Evolutionary conservation across 2,113 vertebrate species (phyloP), one percentile per base, ranked within the genome.

Genomic region (Pseudorasbora parva): DNA sequence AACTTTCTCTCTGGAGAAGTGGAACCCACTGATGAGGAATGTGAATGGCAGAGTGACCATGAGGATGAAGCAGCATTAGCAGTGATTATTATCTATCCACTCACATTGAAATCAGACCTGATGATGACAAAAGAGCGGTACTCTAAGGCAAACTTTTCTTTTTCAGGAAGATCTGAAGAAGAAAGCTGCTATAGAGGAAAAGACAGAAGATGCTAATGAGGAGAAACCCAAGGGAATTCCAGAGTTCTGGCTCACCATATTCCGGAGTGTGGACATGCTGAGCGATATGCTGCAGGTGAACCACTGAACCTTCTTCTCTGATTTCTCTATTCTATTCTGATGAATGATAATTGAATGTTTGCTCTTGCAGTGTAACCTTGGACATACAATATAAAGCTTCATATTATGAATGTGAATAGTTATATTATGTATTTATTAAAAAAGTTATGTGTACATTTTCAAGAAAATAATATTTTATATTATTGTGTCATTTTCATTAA

Each of bases 231-330:
- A 94, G 91, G 98, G 98, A 88, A 97, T 99, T 82, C 98, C 98
- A 0, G 98, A 98, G 86, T 99, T 99, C 92, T 99, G 98, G 98
- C 96, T 98, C 72, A 97, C 97, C 68, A 96, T 99, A 90, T 99
- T 99, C 90, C 97, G 95, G 89, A 98, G 96, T 1, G 98, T 98
- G 90, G 98, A 99, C 88, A 98, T 99, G 97, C 93, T 99, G 83
- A 97, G 96, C 80, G 97, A 99, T 89, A 93, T 98, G 92, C 94
- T 99, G 41, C 97, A 99, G 95, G 98, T 99, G 91, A 64, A 25
- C 59, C 17, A 75, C 1, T 7, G 30, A 27, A 75, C 49, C 2
- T 56, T 77, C 5, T 76, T 19, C 10, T 37, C 33, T 25, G 51
- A 57, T 14, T 57, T 30, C 0, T 49, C 12, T 66, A 51, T 80